A percentile compares a stretch with the other conserved stretches of the same genome.
These are phyloP conservation scores for Acanthosepion pharaonis DNA, from an alignment of 2,888 invertebrate species.

Conservation along the genomic window DNA sequence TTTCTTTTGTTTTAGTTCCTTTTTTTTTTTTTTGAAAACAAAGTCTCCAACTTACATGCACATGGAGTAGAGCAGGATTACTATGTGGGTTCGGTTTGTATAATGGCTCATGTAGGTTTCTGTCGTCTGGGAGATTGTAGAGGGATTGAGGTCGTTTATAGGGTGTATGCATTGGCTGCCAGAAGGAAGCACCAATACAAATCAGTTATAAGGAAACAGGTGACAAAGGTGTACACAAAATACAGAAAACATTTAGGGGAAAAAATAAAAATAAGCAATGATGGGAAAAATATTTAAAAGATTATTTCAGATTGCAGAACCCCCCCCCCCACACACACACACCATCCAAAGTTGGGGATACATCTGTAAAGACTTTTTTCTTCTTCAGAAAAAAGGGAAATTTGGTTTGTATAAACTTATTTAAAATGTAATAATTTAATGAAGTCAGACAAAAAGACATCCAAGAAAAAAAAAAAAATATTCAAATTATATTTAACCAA, in stretches of 20 bases:
- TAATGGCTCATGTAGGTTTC: neutral
- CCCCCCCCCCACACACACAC: too few relatives aligned
- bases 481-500: too few relatives aligned
- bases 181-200: neutral
- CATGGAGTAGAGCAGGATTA: neutral
- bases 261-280: neutral
- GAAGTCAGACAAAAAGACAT: too few relatives aligned
- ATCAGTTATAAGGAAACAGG: neutral
- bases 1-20: neutral
- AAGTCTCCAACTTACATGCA: conserved; percentile 35
- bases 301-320: too few relatives aligned
- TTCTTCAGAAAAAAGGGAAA: too few relatives aligned
- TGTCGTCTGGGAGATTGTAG: conserved; percentile 61
- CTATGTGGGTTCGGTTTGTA: conserved; percentile 24
- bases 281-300: too few relatives aligned
- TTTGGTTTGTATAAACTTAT: too few relatives aligned
- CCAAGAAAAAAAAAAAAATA: too few relatives aligned
- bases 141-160: conserved; percentile 65
- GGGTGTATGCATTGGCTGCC: neutral
- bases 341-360: too few relatives aligned
- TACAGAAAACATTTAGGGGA: neutral
- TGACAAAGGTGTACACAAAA: neutral
- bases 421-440: too few relatives aligned
- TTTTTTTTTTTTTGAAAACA: neutral
- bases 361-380: too few relatives aligned